Base-by-base conservation (phyloP, 2,113 vertebrate species). In the Vanacampus margaritifer region DNA sequence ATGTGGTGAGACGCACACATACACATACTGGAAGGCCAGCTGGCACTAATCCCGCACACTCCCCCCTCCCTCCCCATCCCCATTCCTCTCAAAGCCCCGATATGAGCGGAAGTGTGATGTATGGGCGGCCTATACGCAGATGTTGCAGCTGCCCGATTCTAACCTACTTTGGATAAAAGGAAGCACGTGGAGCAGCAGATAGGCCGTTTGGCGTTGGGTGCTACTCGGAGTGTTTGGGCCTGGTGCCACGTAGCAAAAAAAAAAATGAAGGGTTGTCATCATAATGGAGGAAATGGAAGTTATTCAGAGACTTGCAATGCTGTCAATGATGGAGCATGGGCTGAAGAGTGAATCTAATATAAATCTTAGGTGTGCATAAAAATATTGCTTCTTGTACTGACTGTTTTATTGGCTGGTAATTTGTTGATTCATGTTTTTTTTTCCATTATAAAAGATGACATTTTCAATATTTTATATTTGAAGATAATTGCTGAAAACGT, bases 1-100 rank as follows among this genome's bases (percentile, higher is more conserved):
- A n/a, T n/a, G 67, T 73, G 74, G 75, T 67, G 48, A 58, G 58
- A 75, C 23, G 19, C 13, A 8, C 59, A 75, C 77, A 78, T 59
- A 45, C 72, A 65, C 41, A 60, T 59, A 65, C 19, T 53, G 37
- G 21, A 67, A 54, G 35, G 68, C 68, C 81, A 80, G 67, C 79
- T 86, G 79, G 69, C 71, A 19, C 43, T 80, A 85, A 90, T 87
- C 84, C 82, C 67, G 73, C 73, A 67, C 63, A 61, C 59, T 51
- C 9, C 48, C n/a, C 51, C 23, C 4, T 12, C 46, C 21, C 51
- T 1, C 43, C 65, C 73, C 28, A 32, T 58, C 69, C 53, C 73
- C 5, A 0, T 51, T 57, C 7, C 61, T 58, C 72, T 80, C 32
- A 74, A 76, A 86, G n/a, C 75, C 26, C 72, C 67, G 48, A 58